Evolutionary conservation across 2,113 vertebrate genomes (phyloP), one percentile per base, ranked within the genome.

Genomic region (Fukomys damarensis): DNA sequence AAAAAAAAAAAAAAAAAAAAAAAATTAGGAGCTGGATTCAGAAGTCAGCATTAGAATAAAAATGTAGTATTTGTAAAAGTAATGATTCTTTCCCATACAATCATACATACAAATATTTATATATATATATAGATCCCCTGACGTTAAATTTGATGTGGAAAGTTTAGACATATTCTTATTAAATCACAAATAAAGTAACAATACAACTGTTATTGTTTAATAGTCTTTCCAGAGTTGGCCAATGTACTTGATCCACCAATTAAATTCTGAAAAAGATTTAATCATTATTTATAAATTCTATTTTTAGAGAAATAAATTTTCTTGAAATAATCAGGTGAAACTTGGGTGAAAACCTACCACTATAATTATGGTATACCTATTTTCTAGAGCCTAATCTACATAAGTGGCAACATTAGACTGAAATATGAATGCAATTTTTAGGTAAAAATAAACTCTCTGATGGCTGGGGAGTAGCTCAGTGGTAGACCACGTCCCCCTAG

Each of bases 301-400:
- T 63, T 86, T 80, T 86, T 82, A 87, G 43, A 77, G 22, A 87
- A 93, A 91, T 56, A 83, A 97, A 86, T n/a, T 61, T 95, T 11
- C 49, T 65, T 79, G 28, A 87, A 90, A 82, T 49, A 76, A 46
- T 83, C 24, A 79, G 41, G 26, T 83, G 38, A 91, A 77, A 86
- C 80, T 12, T 30, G 11, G 38, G 7, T 32, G 43, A 61, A 92
- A 89, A 89, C 10, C 46, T 83, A n/a, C 0, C 4, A 63, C 28
- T 65, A 58, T 80, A 93, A 84, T 49, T 30, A 65, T 38, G 52
- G 46, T n/a, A 93, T 10, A 2, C 19, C 10, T 38, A 10, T 41
- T 79, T 87, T 79, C 13, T 26, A 58, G 22, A 96, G 20, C 14
- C 7, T 46, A 43, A 83, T 90, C 6, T 90, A 49, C 24, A 59